A percentile compares a stretch with the other conserved stretches of the same genome.
phyloP scores from a whole-genome alignment of 2,888 invertebrate genomes.

The Cheilosia variabilis region DNA sequence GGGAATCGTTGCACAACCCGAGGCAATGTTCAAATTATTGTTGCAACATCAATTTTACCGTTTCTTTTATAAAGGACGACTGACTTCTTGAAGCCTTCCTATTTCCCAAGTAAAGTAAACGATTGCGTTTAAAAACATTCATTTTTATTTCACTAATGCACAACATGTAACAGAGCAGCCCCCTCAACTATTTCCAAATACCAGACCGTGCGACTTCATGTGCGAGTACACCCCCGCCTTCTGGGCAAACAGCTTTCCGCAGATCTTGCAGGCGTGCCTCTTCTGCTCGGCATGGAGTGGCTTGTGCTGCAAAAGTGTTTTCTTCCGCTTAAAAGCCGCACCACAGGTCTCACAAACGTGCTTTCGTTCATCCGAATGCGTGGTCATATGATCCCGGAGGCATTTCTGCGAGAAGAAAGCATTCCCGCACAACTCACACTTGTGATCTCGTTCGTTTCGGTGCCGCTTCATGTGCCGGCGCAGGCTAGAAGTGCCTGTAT shows the following conservation, averaged over 20 bases:
- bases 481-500: conserved; percentile 38
- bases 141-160: background rate
- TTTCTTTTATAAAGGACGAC: too few species aligned
- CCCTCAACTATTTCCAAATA: conserved; percentile 17
- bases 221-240: conserved; percentile 61
- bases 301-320: conserved; percentile 54
- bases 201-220: conserved; percentile 60
- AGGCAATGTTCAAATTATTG: too few species aligned
- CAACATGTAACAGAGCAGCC: background rate
- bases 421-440: conserved; percentile 51
- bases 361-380: conserved; percentile 57
- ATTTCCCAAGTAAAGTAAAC: too few species aligned
- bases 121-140: too few species aligned
- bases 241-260: conserved; percentile 59
- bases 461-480: conserved; percentile 62
- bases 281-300: conserved; percentile 55
- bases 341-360: conserved; percentile 65
- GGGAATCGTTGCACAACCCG: too few species aligned
- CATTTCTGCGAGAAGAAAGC: conserved; percentile 54
- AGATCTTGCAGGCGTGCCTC: conserved; percentile 61
- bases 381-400: conserved; percentile 55
- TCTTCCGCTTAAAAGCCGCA: conserved; percentile 59
- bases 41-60: too few species aligned
- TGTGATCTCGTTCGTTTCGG: conserved; percentile 60
- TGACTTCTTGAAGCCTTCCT: too few species aligned